Base-by-base conservation (phyloP, 2,113 vertebrate species). In the Emydura subglobosa region DNA sequence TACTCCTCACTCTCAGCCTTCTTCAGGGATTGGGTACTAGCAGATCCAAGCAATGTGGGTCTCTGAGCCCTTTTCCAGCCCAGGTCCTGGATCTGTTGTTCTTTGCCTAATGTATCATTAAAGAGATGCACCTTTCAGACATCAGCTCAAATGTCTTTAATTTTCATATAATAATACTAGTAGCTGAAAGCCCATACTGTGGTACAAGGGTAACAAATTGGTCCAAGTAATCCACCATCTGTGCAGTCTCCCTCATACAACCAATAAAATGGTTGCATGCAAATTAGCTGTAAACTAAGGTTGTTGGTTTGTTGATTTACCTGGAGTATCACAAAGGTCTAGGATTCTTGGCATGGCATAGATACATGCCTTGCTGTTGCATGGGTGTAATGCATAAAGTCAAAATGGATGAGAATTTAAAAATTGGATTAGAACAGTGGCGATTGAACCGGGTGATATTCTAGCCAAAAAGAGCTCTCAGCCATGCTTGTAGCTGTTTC, bases 1-100 rank as follows among this genome's bases (percentile, higher is more conserved):
- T 1, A 2, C n/a, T 21, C 24, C 54, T 61, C 50, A 3, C 21
- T 54, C 57, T 10, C 68, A 88, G 34, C 13, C 51, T 21, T 50
- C 14, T 21, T n/a, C 76, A 53, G 21, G 21, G 24, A 44, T 78
- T 0, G 0, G 19, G 12, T 13, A 13, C 11, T 76, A 80, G n/a
- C 83, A 68, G 14, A 53, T 42, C 59, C 22, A 1, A 1, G 1
- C 51, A 81, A 3, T 0, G 16, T 49, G 0, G 0, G 1, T 14
- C 80, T 34, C 9, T 42, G 27, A 22, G 61, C 24, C 91, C 79
- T 76, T 10, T 76, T 44, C 39, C 22, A 76, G 72, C 24, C 39
- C 72, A 42, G 72, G 72, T 44, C 39, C 11, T 44, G 24, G 42
- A 44, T 44, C 39, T 25, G 42, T 57, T 57, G 19, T 76, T 25